Conservation (phyloP, 1,140 invertebrate species). For the Bombus superbus region DNA sequence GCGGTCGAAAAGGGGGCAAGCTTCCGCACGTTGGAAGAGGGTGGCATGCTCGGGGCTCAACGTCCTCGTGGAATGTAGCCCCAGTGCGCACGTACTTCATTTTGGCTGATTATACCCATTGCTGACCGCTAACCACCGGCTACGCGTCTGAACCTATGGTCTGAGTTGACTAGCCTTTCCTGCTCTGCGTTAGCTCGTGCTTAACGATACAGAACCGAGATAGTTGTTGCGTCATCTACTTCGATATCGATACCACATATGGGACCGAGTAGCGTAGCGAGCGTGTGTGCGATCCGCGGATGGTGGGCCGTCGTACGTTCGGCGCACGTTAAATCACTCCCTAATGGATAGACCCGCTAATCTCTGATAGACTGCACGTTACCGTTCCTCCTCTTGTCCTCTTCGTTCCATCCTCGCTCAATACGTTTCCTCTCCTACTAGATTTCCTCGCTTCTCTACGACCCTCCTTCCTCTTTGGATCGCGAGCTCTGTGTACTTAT, state of each 20-base stretch:
- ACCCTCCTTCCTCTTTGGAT: conserved; percentile 24
- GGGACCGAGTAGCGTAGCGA: background rate
- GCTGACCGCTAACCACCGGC: conserved; percentile 28
- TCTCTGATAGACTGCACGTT: conserved; percentile 75
- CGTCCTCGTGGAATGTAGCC: conserved; percentile 60
- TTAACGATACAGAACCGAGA: conserved; percentile 28
- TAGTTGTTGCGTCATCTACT: conserved; percentile 25
- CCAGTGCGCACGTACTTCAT: conserved; percentile 71
- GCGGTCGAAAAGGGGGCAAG: background rate
- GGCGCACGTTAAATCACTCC: conserved; percentile 74
- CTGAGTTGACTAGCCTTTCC: conserved; percentile 14
- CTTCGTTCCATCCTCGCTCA: background rate
- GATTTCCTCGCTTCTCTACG: conserved; percentile 7
- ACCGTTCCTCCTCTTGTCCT: conserved; percentile 29
- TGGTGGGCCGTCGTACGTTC: conserved; percentile 58
- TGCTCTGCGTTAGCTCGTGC: background rate
- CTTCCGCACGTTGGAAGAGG: conserved; percentile 14
- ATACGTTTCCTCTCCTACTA: conserved; percentile 38
- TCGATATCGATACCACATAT: conserved; percentile 7
- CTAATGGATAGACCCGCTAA: conserved; percentile 77
- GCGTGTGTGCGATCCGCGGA: conserved; percentile 16
- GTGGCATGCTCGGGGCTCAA: conserved; percentile 35
- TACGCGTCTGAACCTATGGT: conserved; percentile 10
- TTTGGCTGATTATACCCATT: conserved; percentile 67
- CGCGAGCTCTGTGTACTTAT: conserved; percentile 30